These are phyloP conservation scores for Drosophila longiperda DNA, from an alignment of 2,888 invertebrate species.

Conservation along the genomic window DNA sequence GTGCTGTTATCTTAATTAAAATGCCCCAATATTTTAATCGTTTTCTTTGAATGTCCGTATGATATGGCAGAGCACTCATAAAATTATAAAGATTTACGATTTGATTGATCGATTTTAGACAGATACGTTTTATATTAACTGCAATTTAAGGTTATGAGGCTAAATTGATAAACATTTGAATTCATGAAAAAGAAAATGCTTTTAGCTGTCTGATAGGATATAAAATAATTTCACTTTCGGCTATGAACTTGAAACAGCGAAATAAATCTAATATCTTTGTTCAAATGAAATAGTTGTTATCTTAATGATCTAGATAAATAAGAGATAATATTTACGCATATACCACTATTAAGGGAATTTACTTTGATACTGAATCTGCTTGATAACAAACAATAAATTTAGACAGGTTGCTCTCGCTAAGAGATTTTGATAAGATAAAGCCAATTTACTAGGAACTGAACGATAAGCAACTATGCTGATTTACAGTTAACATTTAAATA, in stretches of 20 bases:
- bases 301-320: not conserved
- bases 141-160: not conserved
- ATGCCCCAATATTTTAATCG: not conserved
- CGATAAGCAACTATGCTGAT: not conserved
- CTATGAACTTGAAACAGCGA: not conserved
- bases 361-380: not conserved
- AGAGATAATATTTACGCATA: not conserved
- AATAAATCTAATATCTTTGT: not conserved
- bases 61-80: too few species aligned
- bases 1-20: not conserved
- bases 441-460: not conserved
- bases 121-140: not conserved
- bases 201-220: not conserved
- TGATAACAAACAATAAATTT: not conserved
- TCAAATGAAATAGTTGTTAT: not conserved
- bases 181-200: not conserved
- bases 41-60: not conserved
- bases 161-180: not conserved
- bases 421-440: not conserved
- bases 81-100: too few species aligned
- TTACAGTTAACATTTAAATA: not conserved
- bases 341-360: not conserved
- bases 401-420: not conserved
- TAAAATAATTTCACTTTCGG: not conserved
- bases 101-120: not conserved